Evolutionary conservation across 2,113 vertebrate genomes (phyloP).

Genomic region (Tretioscincus oriximinensis): DNA sequence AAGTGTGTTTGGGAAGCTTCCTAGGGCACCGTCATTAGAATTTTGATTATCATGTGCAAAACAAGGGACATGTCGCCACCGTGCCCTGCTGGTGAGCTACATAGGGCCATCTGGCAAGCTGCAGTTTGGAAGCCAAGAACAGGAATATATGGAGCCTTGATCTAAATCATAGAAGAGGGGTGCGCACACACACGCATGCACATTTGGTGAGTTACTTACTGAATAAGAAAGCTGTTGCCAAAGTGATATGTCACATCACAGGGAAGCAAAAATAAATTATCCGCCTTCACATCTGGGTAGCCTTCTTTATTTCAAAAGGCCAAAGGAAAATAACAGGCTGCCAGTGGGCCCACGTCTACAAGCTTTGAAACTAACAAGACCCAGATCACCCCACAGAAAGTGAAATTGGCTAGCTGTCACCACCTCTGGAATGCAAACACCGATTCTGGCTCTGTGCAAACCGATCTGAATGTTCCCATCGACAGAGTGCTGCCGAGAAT

Average conservation of each 20-base stretch:
- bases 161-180: neutral
- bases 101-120: neutral
- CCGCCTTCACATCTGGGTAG: conserved; percentile 25
- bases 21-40: neutral
- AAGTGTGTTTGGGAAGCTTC: neutral
- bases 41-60: neutral
- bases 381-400: neutral
- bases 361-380: neutral
- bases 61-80: neutral
- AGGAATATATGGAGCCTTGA: neutral
- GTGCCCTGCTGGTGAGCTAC: neutral
- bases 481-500: neutral
- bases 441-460: neutral
- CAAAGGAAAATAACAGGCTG: neutral
- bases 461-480: neutral
- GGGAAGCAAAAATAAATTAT: neutral
- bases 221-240: conserved; percentile 8
- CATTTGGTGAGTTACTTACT: neutral
- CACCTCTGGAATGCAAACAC: neutral
- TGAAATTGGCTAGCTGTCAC: neutral
- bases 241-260: conserved; percentile 7
- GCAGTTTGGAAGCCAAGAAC: neutral
- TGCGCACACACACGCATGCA: too few relatives aligned
- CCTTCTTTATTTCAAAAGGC: neutral
- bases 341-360: neutral